Evolutionary conservation across 2,113 vertebrate species (phyloP), one percentile per base, ranked within the genome.

Genomic region (Ictalurus furcatus): DNA sequence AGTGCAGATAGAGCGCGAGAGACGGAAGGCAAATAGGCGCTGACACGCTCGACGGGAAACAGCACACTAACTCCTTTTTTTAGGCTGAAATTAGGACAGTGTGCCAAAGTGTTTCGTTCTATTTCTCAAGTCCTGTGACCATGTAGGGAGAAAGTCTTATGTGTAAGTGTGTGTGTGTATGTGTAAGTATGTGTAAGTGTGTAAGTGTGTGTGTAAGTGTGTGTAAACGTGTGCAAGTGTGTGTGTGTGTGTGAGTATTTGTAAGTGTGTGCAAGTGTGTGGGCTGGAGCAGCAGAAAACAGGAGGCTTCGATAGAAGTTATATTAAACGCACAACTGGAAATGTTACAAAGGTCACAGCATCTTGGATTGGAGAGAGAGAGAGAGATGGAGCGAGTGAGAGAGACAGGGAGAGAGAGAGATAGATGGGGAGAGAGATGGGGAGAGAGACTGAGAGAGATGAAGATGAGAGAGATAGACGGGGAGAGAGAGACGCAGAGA

Each of bases 31-130:
- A 88, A 84, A 69, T 34, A 58, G 85, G 88, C 61, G 78, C 52
- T 88, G 90, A 88, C 89, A 88, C 76, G 78, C 54, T 88, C 84
- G 84, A 91, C 73, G 59, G 59, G 85, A 91, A 91, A 86, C 87
- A 87, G 85, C 13, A 82, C 52, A 21, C 83, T 61, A 34, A 86
- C 85, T 90, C 82, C 87, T 87, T 88, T 90, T 80, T 91, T 91
- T 87, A 90, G 89, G 79, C 59, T 1, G 87, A 90, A 93, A 93
- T 93, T 92, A 93, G 92, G 93, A 87, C 89, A 91, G 89, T 90
- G 34, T 90, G 89, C 61, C 84, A 88, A 74, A 91, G 90, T 37
- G 9, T 91, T 90, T 91, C 74, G 86, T 89, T 86, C 86, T 85
- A 86, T 82, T 90, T 91, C 80, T 84, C 30, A 25, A 88, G 90